These are phyloP conservation scores for Linnaemya vulpina DNA, from an alignment of 2,888 invertebrate genomes.

Conservation along the genomic window DNA sequence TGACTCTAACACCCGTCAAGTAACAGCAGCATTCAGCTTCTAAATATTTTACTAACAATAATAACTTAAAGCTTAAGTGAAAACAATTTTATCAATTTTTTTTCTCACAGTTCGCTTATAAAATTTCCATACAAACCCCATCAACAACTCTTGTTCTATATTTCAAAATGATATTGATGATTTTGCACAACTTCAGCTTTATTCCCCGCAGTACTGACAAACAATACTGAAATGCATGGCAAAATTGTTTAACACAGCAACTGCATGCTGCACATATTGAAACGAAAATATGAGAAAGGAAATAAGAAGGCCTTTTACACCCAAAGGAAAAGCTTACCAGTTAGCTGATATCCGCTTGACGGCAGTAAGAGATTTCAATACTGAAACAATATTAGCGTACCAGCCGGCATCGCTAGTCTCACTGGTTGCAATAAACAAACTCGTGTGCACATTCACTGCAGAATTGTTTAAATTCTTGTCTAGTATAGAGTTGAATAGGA, in stretches of 20 bases:
- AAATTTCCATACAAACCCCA: not conserved
- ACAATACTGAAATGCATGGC: conserved; percentile 9
- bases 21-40: too few species aligned
- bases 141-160: conserved; percentile 21
- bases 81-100: too few species aligned
- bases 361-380: conserved; percentile 16
- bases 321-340: conserved; percentile 60
- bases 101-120: not conserved
- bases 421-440: conserved; percentile 9
- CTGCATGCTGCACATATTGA: not conserved
- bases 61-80: not conserved
- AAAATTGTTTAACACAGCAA: not conserved
- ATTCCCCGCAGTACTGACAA: conserved; percentile 32
- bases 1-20: too few species aligned
- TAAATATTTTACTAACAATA: not conserved
- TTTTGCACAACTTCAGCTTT: not conserved
- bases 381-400: conserved; percentile 33
- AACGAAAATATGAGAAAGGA: conserved; percentile 28
- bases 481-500: not conserved
- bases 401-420: not conserved
- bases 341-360: conserved; percentile 57
- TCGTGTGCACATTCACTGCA: too few species aligned
- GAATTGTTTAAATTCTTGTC: not conserved
- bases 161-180: conserved; percentile 42
- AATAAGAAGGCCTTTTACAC: conserved; percentile 26